These are phyloP conservation scores for Meriones unguiculatus DNA, from an alignment of 2,113 vertebrate genomes.

Conservation along the genomic window DNA sequence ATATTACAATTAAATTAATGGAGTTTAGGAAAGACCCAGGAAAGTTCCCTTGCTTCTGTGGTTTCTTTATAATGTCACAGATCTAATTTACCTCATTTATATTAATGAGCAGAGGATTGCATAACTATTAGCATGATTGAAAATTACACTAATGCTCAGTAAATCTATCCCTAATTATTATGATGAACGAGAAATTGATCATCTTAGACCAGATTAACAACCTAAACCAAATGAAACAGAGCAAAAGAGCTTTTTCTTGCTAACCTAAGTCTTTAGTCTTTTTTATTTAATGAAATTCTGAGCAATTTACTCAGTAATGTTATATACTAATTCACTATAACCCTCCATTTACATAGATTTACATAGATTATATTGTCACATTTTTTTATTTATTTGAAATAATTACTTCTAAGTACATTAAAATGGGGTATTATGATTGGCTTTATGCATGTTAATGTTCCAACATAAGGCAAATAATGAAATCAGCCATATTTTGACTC, in stretches of 20 bases:
- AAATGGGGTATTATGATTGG: constrained; percentile 69
- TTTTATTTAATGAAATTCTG: constrained; percentile 80
- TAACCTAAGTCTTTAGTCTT: constrained; percentile 78
- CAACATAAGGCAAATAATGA: constrained; percentile 52
- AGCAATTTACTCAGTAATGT: constrained; percentile 70
- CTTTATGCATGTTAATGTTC: constrained; percentile 68
- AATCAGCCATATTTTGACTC: constrained; percentile 52
- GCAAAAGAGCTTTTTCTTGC: constrained; percentile 77
- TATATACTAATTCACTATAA: constrained; percentile 80
- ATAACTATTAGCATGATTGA: constrained; percentile 86
- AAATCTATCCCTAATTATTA: constrained; percentile 88
- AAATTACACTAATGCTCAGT: constrained; percentile 86
- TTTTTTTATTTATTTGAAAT: constrained; percentile 82
- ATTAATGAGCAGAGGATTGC: constrained; percentile 86
- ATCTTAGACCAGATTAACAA: constrained; percentile 86
- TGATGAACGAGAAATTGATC: constrained; percentile 87
- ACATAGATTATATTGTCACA: constrained; percentile 80
- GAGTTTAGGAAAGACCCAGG: constrained; percentile 70
- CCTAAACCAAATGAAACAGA: constrained; percentile 79
- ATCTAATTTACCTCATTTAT: constrained; percentile 88
- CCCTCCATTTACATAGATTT: constrained; percentile 82
- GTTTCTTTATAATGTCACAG: constrained; percentile 83
- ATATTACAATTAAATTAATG: constrained; percentile 77
- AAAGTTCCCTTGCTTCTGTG: constrained; percentile 81
- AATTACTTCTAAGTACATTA: constrained; percentile 80